Evolutionary conservation across 92 coral and sea anemone genomes (phyloP), one percentile per base, ranked within the genome.

Genomic region (Actinernus sp.): DNA sequence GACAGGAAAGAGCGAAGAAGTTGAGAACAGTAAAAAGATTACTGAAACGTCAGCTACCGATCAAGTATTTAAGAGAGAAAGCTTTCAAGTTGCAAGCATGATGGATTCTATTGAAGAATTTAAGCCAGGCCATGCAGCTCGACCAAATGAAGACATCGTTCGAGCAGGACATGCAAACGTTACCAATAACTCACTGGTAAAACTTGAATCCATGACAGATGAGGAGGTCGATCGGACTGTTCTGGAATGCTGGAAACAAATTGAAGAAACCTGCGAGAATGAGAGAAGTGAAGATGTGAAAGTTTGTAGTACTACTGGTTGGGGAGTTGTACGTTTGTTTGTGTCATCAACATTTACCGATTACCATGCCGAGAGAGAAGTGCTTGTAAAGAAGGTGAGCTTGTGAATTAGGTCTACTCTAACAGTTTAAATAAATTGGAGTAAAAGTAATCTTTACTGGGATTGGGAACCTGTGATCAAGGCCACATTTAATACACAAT

Each of bases 321-420:
- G 93, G 93, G 82, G 81, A 39, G 93, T 82, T 20, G 89, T 88
- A 17, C 49, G 89, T 26, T 44, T 88, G 26, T 88, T 83, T 82
- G 93, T 83, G n/a, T 88, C 93, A 6, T 88, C 93, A 20, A 88
- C 93, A 19, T 88, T 88, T 38, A 65, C 89, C 3, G 93, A 88
- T 51, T 88, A 88, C 77, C 93, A 88, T 62, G 89, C 93, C 4
- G 93, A 88, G 60, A 82, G 93, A 28, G 93, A 82, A 54, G 55
- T 82, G 25, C 62, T 88, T 7, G 89, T 88, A 19, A 88, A 88
- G 66, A 88, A 82, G 68, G 93, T 76, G 58, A 54, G 66, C 47
- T n/a, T n/a, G 29, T 49, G 27, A 49, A 36, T 7, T 14, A 36
- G 14, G 14, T 7, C 14, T 14, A 36, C 41, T 14, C 41, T 7